Evolutionary conservation across 2,888 invertebrate species (phyloP), one percentile per base, ranked within the genome.

Genomic region (Lathronympha strigana): DNA sequence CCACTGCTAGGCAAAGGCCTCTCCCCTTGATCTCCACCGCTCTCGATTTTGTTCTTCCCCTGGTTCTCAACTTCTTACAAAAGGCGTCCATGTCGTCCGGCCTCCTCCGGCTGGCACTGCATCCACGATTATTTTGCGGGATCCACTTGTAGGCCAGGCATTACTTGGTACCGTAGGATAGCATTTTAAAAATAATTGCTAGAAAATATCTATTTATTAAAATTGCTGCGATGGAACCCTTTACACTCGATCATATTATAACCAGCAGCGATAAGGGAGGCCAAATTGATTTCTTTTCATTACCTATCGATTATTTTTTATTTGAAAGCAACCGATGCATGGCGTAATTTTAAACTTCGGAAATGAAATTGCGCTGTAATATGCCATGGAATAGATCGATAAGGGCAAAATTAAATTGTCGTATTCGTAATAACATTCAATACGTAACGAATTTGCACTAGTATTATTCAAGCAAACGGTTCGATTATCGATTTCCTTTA

Each of bases 251-350:
- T 23, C 0, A 19, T 40, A 50, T 15, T 31, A 21, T 21, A 11
- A 36, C 2, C 6, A 21, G 17, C 15, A 31, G 2, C 57, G 43
- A 31, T 15, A 53, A 53, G 45, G 47, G 51, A 51, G 13, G 21
- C 31, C 21, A 47, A 63, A 63, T 13, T 58, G 51, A 64, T 64
- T 64, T 28, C 31, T 60, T 64, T 64, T 64, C 58, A 64, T 60
- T 64, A 58, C 64, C 64, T 47, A 64, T 60, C 53, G 64, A 53
- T 64, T 58, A 60, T 64, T 64, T 64, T 60, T 60, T 64, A 53
- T 60, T 64, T 53, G 45, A 64, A 53, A 60, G 25, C 36, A 33
- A 63, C 49, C 40, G 63, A 63, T 21, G 63, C 49, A 19, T 28
- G 58, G 40, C 58, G 45, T 43, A 53, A 64, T 60, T 60, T 36